Evolutionary conservation across 2,113 vertebrate species (phyloP).

Genomic region (Oreochromis spilurus): DNA sequence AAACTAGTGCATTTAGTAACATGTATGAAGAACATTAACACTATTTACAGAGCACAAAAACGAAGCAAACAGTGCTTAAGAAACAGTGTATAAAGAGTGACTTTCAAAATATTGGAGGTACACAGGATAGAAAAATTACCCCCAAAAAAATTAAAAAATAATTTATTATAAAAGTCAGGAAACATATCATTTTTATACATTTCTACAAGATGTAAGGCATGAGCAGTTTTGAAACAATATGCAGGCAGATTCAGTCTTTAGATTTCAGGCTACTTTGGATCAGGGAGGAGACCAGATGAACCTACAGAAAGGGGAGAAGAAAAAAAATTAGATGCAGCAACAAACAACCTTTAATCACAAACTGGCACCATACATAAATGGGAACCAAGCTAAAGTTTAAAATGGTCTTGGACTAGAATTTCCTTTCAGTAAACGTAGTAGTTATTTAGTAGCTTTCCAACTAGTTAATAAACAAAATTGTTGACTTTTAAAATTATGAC

Average conservation of each 20-base stretch:
- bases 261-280: slow-evolving; percentile 54
- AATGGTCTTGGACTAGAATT: not conserved
- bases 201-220: slow-evolving; percentile 31
- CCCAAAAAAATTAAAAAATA: slow-evolving; percentile 35
- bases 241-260: slow-evolving; percentile 24
- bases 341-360: not conserved
- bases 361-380: not conserved
- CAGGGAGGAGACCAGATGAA: slow-evolving; percentile 25
- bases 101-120: slow-evolving; percentile 24
- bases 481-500: not conserved
- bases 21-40: slow-evolving; percentile 9
- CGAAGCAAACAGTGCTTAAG: slow-evolving; percentile 11
- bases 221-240: not conserved
- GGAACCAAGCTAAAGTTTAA: not conserved
- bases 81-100: not conserved
- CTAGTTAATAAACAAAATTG: not conserved
- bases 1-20: slow-evolving; percentile 28
- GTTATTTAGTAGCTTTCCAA: not conserved
- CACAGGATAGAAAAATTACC: slow-evolving; percentile 18
- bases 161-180: slow-evolving; percentile 37
- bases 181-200: not conserved
- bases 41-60: slow-evolving; percentile 38
- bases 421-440: not conserved
- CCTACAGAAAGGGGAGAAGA: slow-evolving; percentile 34
- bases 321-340: not conserved